Evolutionary conservation across 2,113 vertebrate genomes (phyloP).

Genomic region (Sinocyclocheilus rhinocerous): DNA sequence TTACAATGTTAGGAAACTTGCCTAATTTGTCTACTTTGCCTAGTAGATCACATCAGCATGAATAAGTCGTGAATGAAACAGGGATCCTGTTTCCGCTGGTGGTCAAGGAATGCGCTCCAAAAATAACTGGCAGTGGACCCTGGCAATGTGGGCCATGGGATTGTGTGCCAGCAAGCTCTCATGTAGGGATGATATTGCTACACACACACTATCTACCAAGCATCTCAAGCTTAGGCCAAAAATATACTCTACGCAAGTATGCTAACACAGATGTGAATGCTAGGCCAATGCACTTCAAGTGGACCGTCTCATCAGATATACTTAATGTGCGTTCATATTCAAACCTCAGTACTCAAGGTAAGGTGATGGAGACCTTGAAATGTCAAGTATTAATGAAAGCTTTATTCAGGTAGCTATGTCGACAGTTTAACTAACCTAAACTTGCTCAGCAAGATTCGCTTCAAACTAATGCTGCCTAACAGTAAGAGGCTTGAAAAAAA

Average conservation of each 20-base stretch:
- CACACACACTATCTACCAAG: neutral
- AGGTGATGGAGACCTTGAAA: neutral
- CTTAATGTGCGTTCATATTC: neutral
- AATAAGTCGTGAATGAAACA: slow-evolving; percentile 41
- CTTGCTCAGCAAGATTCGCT: neutral
- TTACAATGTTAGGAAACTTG: neutral
- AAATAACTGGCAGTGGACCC: slow-evolving; percentile 46
- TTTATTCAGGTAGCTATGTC: neutral
- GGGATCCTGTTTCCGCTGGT: slow-evolving; percentile 44
- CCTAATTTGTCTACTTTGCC: slow-evolving; percentile 17
- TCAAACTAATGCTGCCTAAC: neutral
- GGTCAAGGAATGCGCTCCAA: slow-evolving; percentile 42
- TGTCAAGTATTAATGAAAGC: neutral
- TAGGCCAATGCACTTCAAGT: neutral
- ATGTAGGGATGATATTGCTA: slow-evolving; percentile 44
- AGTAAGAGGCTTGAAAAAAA: neutral
- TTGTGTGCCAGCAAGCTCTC: slow-evolving; percentile 53
- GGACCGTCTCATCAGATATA: neutral
- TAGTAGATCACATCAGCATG: slow-evolving; percentile 11
- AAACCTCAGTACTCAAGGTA: neutral
- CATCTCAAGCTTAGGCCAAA: neutral
- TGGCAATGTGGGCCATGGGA: slow-evolving; percentile 64
- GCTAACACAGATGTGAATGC: neutral
- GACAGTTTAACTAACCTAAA: neutral
- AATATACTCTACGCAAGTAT: slow-evolving; percentile 28